Evolutionary conservation across 2,888 invertebrate genomes (phyloP).

Genomic region (Brachypalpus laphriformis): DNA sequence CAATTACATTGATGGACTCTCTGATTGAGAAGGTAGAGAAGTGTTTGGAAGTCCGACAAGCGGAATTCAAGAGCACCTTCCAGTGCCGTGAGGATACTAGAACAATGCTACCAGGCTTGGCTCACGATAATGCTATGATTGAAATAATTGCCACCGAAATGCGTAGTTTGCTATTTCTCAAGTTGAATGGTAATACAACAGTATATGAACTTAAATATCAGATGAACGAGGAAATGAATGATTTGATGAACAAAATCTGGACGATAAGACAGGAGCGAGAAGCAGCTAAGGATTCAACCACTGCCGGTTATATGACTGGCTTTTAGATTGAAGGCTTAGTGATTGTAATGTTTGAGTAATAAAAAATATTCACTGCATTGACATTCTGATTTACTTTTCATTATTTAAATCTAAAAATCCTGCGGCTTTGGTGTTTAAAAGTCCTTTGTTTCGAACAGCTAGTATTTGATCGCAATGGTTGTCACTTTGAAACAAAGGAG

Average conservation of each 20-base stretch:
- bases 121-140: background rate
- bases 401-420: background rate
- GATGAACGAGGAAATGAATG: background rate
- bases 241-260: background rate
- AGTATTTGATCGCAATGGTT: background rate
- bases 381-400: no score
- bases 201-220: background rate
- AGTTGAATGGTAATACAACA: background rate
- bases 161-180: background rate
- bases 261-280: background rate
- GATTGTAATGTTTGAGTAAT: background rate
- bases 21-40: background rate
- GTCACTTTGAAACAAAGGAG: background rate
- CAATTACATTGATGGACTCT: background rate
- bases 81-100: slow-evolving; percentile 11
- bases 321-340: no score
- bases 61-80: background rate
- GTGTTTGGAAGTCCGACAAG: slow-evolving; percentile 1
- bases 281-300: background rate
- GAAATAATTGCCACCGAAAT: background rate
- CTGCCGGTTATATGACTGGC: no score
- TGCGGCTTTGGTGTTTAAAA: background rate
- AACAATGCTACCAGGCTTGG: background rate
- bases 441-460: background rate
- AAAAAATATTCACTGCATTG: background rate